These are phyloP conservation scores for Leptothorax acervorum DNA, from an alignment of 2,888 invertebrate genomes.

Conservation along the genomic window DNA sequence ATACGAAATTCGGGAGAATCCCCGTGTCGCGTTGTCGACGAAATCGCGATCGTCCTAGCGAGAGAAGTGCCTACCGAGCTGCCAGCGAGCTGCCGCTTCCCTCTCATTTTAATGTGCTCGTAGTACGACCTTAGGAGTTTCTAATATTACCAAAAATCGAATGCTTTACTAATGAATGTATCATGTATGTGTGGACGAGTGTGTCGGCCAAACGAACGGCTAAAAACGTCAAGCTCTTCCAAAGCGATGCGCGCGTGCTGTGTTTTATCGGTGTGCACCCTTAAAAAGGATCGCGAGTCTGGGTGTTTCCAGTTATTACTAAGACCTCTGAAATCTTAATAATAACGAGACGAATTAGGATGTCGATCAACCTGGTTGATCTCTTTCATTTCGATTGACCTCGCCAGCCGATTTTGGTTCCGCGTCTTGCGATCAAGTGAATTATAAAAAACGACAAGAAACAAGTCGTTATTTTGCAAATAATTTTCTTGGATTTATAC, in stretches of 20 bases:
- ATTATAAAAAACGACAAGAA: constrained; percentile 18
- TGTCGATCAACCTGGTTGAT: background rate
- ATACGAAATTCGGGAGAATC: constrained; percentile 24
- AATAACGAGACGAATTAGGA: background rate
- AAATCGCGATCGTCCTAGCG: background rate
- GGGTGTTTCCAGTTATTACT: background rate
- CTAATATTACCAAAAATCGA: constrained; percentile 75
- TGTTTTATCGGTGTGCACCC: background rate
- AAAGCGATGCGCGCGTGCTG: constrained; percentile 42
- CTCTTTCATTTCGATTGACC: background rate
- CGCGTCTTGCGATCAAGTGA: background rate
- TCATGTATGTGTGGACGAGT: background rate
- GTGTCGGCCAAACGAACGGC: constrained; percentile 14
- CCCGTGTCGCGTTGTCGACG: background rate
- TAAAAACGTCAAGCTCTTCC: constrained; percentile 46
- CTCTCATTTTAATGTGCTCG: constrained; percentile 47
- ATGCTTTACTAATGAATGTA: constrained; percentile 74
- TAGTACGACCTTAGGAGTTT: constrained; percentile 60
- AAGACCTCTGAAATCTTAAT: background rate
- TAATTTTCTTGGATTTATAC: background rate
- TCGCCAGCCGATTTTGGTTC: background rate
- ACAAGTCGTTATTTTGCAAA: background rate
- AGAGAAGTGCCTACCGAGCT: constrained; percentile 65
- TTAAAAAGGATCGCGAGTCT: background rate
- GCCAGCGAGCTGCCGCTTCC: constrained; percentile 68